phyloP scores from a whole-genome alignment of 2,888 invertebrate genomes.

The Leptinotarsa rubiginosa region DNA sequence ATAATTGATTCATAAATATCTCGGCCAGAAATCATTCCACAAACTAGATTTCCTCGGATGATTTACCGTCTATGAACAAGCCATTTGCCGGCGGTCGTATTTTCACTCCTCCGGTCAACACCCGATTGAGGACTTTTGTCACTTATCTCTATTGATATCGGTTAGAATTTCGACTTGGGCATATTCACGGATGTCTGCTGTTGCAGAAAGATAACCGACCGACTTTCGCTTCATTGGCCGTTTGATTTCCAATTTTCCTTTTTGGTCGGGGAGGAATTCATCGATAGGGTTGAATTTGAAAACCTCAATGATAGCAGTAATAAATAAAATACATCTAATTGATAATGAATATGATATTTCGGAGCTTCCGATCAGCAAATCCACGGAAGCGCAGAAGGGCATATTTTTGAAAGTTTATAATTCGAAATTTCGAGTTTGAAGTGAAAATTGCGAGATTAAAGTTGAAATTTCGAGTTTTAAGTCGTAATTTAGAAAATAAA shows the following conservation, averaged over 20 bases:
- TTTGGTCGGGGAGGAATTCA: slow-evolving; percentile 54
- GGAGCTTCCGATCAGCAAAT: too few species aligned
- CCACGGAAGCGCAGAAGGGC: too few species aligned
- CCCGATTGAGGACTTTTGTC: slow-evolving; percentile 27
- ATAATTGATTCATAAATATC: too few species aligned
- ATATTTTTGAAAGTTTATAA: too few species aligned
- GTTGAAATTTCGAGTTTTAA: too few species aligned
- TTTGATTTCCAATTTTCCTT: slow-evolving; percentile 57
- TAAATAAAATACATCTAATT: too few species aligned
- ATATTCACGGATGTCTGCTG: slow-evolving; percentile 60
- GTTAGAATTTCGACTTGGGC: slow-evolving; percentile 54
- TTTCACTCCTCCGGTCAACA: slow-evolving; percentile 16
- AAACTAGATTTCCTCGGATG: slow-evolving; percentile 13
- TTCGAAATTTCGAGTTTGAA: too few species aligned
- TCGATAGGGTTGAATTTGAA: not conserved
- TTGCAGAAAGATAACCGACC: slow-evolving; percentile 61
- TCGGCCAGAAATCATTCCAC: slow-evolving; percentile 9
- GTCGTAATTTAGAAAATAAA: too few species aligned
- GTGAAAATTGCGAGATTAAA: too few species aligned
- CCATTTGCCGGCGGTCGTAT: slow-evolving; percentile 16
- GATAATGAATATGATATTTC: too few species aligned
- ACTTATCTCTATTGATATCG: slow-evolving; percentile 55
- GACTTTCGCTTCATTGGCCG: slow-evolving; percentile 57
- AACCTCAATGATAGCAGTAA: too few species aligned
- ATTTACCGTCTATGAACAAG: slow-evolving; percentile 8